Evolutionary conservation across 2,888 invertebrate genomes (phyloP).

Genomic region (Phyto melanocephala): DNA sequence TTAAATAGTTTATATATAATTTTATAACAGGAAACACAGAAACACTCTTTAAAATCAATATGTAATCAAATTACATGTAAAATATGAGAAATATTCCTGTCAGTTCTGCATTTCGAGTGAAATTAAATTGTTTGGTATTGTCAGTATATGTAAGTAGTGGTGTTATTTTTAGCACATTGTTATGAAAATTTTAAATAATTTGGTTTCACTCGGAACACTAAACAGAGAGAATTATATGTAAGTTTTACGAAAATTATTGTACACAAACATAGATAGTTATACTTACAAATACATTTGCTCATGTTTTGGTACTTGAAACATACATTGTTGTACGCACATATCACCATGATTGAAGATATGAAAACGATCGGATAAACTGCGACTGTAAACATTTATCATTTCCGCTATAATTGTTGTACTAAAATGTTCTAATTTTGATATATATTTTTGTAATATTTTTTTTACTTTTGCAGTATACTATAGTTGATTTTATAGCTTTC

Average conservation of each 20-base stretch:
- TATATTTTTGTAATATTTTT: constrained; percentile 68
- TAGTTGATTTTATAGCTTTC: constrained; percentile 67
- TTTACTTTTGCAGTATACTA: constrained; percentile 68
- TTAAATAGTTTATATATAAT: constrained; percentile 72
- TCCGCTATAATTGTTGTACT: constrained; percentile 69
- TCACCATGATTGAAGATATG: constrained; percentile 80
- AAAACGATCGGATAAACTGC: constrained; percentile 70
- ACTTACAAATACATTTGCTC: constrained; percentile 76
- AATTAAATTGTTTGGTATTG: too few relatives aligned
- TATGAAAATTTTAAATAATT: background rate
- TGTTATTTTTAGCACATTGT: background rate
- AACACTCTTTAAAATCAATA: constrained; percentile 74
- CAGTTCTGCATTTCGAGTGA: too few relatives aligned
- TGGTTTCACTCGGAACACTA: background rate
- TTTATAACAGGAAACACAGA: constrained; percentile 73
- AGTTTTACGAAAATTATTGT: too few relatives aligned
- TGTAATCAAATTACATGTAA: background rate
- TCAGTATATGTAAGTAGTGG: too few relatives aligned
- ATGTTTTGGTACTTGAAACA: constrained; percentile 76
- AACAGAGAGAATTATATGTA: too few relatives aligned
- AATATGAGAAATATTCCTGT: too few relatives aligned
- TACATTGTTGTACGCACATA: constrained; percentile 80
- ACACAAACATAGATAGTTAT: too few relatives aligned
- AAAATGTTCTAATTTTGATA: constrained; percentile 67
- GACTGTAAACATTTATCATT: constrained; percentile 70